Percentiles rank a stretch among this genome's conserved stretches.
phyloP scores from a whole-genome alignment of 2,113 vertebrate genomes.

The Melanerpes aurifrons region DNA sequence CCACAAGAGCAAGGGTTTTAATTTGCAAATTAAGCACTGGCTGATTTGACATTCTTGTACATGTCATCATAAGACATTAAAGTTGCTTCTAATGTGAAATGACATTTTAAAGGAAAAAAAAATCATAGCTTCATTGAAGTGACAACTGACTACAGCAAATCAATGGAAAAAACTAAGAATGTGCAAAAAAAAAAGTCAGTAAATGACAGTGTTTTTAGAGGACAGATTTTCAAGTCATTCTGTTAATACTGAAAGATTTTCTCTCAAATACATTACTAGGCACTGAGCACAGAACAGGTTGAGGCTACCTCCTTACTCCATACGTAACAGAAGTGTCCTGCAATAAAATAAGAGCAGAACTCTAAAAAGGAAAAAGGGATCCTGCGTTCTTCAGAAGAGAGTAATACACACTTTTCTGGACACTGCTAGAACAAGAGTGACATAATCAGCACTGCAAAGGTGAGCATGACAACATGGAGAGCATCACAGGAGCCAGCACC shows the following conservation, averaged over 20 bases:
- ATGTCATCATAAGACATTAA: constrained; percentile 24
- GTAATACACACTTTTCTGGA: neutral
- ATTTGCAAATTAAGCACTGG: constrained; percentile 48
- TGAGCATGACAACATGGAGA: neutral
- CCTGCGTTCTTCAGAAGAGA: neutral
- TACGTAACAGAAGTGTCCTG: neutral
- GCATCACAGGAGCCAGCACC: neutral
- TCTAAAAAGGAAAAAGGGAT: neutral
- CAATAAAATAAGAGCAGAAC: neutral
- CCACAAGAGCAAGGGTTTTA: constrained; percentile 10
- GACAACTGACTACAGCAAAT: neutral
- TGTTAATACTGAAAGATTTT: neutral
- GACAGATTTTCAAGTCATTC: neutral
- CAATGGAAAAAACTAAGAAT: neutral
- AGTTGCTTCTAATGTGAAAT: constrained; percentile 24
- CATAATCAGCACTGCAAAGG: neutral
- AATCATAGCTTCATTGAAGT: neutral
- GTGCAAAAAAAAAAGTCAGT: neutral
- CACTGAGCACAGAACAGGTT: neutral
- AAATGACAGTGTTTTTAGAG: neutral
- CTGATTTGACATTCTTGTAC: constrained; percentile 38
- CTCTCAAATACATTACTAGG: neutral
- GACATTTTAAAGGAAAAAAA: neutral
- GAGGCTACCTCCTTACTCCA: neutral
- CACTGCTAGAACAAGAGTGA: neutral